phyloP scores from a whole-genome alignment of 2,113 vertebrate genomes.

The Charadrius vociferus region DNA sequence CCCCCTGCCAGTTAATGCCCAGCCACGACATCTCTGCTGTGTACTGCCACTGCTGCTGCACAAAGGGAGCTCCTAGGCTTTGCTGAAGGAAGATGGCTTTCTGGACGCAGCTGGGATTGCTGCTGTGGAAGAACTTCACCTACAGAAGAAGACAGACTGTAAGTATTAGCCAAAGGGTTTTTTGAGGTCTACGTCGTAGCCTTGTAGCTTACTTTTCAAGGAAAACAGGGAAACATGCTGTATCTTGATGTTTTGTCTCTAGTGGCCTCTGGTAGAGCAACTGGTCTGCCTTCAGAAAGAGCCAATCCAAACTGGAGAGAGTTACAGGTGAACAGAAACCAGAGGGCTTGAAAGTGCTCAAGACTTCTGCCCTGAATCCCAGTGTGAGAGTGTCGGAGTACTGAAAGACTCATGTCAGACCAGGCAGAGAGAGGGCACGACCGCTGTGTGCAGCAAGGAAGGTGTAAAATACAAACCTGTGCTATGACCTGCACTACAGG shows the following conservation, averaged over 20 bases:
- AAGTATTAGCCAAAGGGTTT: constrained; percentile 56
- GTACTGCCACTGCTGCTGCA: constrained; percentile 52
- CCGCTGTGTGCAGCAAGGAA: background rate
- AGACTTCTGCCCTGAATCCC: background rate
- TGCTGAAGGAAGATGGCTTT: constrained; percentile 84
- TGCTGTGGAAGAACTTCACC: constrained; percentile 98
- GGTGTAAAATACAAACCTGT: background rate
- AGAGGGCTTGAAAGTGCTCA: background rate
- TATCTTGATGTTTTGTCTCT: background rate
- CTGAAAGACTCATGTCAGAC: background rate
- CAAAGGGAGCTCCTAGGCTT: background rate
- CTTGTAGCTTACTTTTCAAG: background rate
- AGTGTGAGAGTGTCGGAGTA: background rate
- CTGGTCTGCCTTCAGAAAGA: background rate
- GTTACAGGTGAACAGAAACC: background rate
- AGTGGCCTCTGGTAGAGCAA: background rate
- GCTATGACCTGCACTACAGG: background rate
- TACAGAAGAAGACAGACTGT: constrained; percentile 93
- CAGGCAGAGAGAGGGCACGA: background rate
- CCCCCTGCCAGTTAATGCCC: constrained; percentile 75
- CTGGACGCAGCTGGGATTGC: constrained; percentile 88
- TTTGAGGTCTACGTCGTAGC: background rate
- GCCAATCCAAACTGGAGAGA: background rate
- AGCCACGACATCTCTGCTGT: constrained; percentile 74
- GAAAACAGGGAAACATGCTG: background rate